These are phyloP conservation scores for Tarsius wallacei DNA, from an alignment of 2,797 vertebrate genomes.

Conservation along the genomic window DNA sequence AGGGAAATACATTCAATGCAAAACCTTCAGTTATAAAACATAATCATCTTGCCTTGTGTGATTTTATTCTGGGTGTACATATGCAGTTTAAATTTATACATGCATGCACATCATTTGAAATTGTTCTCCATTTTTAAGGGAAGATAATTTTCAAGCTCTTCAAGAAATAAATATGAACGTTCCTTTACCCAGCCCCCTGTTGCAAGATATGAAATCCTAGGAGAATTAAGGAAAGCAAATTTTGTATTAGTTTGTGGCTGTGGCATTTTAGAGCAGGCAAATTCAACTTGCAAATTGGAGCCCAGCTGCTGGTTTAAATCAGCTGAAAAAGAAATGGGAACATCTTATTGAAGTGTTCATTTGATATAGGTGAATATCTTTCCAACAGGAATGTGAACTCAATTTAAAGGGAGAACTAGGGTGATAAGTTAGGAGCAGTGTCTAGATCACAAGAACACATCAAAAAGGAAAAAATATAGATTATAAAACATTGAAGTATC, in stretches of 20 bases:
- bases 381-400: constrained; percentile 70
- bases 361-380: constrained; percentile 77
- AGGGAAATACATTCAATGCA: constrained; percentile 69
- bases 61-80: constrained; percentile 77
- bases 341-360: constrained; percentile 75
- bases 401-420: constrained; percentile 39
- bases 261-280: constrained; percentile 81
- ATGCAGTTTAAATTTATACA: constrained; percentile 84
- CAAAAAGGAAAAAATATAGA: constrained; percentile 63
- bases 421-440: constrained; percentile 46
- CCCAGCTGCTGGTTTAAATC: constrained; percentile 83
- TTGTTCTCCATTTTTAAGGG: constrained; percentile 82
- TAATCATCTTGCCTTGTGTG: constrained; percentile 82
- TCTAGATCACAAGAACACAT: constrained; percentile 74
- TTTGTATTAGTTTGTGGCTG: constrained; percentile 78
- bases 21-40: constrained; percentile 84
- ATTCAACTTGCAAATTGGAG: constrained; percentile 82
- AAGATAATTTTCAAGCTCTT: constrained; percentile 85
- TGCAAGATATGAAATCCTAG: constrained; percentile 80
- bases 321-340: constrained; percentile 84
- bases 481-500: constrained; percentile 67
- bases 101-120: constrained; percentile 71
- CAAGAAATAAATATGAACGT: constrained; percentile 80
- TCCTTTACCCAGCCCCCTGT: constrained; percentile 78
- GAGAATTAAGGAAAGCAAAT: constrained; percentile 85